Evolutionary conservation across 2,113 vertebrate genomes (phyloP).

Genomic region (Acrocephalus kingi): DNA sequence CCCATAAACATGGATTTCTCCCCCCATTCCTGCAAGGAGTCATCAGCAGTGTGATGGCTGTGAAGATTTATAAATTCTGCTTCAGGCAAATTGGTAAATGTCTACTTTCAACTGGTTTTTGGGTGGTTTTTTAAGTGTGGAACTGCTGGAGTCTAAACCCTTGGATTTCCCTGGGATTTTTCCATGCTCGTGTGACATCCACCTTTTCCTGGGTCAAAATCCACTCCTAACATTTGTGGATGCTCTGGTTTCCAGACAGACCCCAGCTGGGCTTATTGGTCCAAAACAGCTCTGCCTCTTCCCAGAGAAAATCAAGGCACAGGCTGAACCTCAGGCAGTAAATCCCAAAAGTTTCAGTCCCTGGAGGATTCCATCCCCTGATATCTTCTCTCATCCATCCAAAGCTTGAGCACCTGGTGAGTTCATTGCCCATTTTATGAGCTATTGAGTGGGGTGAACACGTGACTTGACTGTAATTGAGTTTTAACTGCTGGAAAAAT

Average conservation of each 20-base stretch:
- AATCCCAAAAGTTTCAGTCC: not conserved
- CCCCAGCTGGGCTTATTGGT: not conserved
- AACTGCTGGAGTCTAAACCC: not conserved
- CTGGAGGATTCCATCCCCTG: not conserved
- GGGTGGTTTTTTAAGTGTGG: not conserved
- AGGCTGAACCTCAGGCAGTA: not conserved
- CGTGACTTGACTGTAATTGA: not conserved
- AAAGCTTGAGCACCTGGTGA: not conserved
- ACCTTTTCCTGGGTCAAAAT: not conserved
- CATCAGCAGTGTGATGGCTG: not conserved
- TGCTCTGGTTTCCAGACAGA: not conserved
- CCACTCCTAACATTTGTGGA: not conserved
- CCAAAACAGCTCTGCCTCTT: not conserved
- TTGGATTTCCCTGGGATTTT: not conserved
- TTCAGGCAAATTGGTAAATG: not conserved
- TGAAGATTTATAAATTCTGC: not conserved
- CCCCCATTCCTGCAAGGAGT: not conserved
- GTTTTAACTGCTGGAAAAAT: conserved; percentile 16
- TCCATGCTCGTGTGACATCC: not conserved
- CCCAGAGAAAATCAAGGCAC: not conserved
- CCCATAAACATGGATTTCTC: not conserved
- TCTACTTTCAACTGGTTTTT: not conserved
- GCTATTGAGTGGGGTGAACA: not conserved
- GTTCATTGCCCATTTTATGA: not conserved
- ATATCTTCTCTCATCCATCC: not conserved